Conservation (phyloP, 2,797 vertebrate species). For the Epinephelus malabaricus region DNA sequence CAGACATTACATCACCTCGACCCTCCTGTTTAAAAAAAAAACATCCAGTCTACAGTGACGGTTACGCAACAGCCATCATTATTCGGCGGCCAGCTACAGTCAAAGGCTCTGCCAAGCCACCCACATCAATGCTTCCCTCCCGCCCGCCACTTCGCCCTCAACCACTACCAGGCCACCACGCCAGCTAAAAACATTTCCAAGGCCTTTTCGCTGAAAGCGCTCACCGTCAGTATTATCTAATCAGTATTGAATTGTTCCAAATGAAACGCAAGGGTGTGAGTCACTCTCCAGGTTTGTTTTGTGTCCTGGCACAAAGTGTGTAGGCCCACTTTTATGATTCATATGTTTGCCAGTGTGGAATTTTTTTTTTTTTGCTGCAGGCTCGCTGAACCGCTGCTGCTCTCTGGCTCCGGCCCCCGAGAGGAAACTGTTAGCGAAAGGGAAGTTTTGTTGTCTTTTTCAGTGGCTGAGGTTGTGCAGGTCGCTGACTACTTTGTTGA, state of each 20-base stretch:
- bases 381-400: conserved; percentile 46
- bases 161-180: conserved; percentile 49
- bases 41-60: conserved; percentile 45
- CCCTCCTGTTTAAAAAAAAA: conserved; percentile 47
- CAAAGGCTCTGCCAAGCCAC: conserved; percentile 49
- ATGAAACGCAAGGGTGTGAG: conserved; percentile 66
- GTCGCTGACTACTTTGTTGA: conserved; percentile 55
- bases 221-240: conserved; percentile 67
- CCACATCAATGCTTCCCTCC: conserved; percentile 53
- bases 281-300: conserved; percentile 62
- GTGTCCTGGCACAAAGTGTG: conserved; percentile 58
- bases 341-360: conserved; percentile 47
- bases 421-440: conserved; percentile 44
- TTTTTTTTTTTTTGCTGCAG: conserved; percentile 38
- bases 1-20: conserved; percentile 79
- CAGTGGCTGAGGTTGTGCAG: conserved; percentile 44
- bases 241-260: conserved; percentile 67
- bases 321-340: conserved; percentile 69
- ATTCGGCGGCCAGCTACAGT: conserved; percentile 53
- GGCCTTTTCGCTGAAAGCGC: conserved; percentile 41
- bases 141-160: conserved; percentile 30
- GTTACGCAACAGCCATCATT: conserved; percentile 69
- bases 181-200: conserved; percentile 64
- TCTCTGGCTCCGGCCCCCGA: conserved; percentile 33
- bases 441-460: conserved; percentile 60